These are phyloP conservation scores for Stramonita haemastoma DNA, from an alignment of 2,888 invertebrate species.

Conservation along the genomic window DNA sequence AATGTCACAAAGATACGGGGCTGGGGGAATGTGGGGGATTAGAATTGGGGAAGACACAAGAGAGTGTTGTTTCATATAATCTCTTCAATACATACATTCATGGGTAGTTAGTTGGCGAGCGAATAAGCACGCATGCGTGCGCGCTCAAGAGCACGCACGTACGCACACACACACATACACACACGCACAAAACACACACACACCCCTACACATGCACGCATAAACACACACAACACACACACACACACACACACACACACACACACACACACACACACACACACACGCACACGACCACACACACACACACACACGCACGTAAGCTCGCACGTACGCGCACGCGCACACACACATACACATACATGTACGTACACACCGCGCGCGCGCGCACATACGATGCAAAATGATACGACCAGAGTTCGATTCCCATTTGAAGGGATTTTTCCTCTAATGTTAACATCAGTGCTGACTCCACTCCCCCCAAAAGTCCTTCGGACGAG, in stretches of 20 bases:
- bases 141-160: neutral
- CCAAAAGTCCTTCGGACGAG: too few species aligned
- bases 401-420: too few species aligned
- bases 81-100: neutral
- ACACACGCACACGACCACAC: neutral
- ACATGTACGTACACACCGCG: neutral
- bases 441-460: too few species aligned
- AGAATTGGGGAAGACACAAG: too few species aligned
- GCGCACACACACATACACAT: neutral
- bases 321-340: neutral
- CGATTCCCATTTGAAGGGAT: too few species aligned
- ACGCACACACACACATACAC: neutral
- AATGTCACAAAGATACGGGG: neutral
- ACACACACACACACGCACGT: neutral
- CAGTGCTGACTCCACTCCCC: too few species aligned
- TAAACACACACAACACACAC: neutral
- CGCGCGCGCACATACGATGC: neutral
- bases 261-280: neutral
- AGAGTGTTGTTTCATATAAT: too few species aligned
- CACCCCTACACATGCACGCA: neutral
- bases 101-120: too few species aligned
- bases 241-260: slow-evolving; percentile 11
- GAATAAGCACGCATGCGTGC: neutral
- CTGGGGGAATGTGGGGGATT: neutral
- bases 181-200: neutral